Base-by-base conservation (phyloP, 2,797 vertebrate species). In the Cuculus canorus region DNA sequence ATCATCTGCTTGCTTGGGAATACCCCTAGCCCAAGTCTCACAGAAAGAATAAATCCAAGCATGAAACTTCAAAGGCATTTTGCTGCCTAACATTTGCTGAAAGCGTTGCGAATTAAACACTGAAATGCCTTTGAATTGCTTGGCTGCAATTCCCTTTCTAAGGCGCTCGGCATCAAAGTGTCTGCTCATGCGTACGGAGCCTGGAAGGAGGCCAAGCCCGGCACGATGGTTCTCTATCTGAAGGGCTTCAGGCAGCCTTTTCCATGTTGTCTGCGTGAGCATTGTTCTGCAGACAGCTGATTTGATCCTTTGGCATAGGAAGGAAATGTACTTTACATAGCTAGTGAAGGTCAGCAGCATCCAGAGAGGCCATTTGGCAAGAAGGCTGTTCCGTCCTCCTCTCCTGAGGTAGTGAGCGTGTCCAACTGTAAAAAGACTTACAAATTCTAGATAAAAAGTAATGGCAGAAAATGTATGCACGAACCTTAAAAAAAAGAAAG, bases 281-380 rank as follows among this genome's bases (percentile, higher is more conserved):
- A 93, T 93, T 96, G 94, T 95, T 96, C 91, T 90, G 73, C 85
- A 59, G 85, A 93, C 77, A 87, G 85, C 88, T 92, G 92, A 96
- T 84, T 11, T 57, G 78, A 93, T 88, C 81, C 93, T 90, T 57
- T 91, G 87, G 86, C 78, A 82, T 86, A 93, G 97, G 96, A 96
- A 97, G 97, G 96, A 96, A 96, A 95, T 63, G 89, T 90, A 37
- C 80, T 96, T 91, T 90, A 41, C 96, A 88, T 54, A 64, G 85
- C 88, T 95, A 64, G 76, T 45, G 65, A 93, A 89, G 93, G 94
- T 92, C 92, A 95, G 85, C 79, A 59, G 81, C 89, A 91, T 79
- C 94, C 88, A 87, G 73, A 82, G 81, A 12, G 3, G 56, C 68
- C 32, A 14, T 64, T 86, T 39, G 60, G 82, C 82, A 82, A 85